Conservation (phyloP, 1,140 invertebrate species). For the Apis mellifera region DNA sequence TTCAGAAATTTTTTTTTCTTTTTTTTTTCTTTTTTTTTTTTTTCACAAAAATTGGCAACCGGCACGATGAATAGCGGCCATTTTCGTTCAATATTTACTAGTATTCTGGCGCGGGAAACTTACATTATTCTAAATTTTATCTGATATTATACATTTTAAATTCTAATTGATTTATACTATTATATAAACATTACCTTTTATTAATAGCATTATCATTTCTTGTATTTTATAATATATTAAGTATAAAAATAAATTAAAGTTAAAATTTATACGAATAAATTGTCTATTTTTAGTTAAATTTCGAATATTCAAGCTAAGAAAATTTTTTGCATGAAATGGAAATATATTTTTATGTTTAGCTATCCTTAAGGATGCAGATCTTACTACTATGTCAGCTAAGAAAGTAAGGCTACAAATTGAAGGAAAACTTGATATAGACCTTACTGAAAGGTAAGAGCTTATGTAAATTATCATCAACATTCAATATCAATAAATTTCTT, state of each 20-base stretch:
- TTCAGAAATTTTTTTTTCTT: slow-evolving; percentile 67
- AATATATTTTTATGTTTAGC: slow-evolving; percentile 82
- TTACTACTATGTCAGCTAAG: slow-evolving; percentile 92
- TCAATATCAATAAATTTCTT: not conserved
- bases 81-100: slow-evolving; percentile 70
- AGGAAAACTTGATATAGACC: slow-evolving; percentile 89
- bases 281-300: not conserved
- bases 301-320: not conserved
- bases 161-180: not conserved
- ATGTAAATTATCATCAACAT: not conserved
- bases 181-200: not conserved
- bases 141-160: not conserved
- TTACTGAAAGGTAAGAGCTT: slow-evolving; percentile 83
- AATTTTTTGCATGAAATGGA: not conserved
- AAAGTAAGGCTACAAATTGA: slow-evolving; percentile 95
- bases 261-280: not conserved
- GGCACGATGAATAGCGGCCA: slow-evolving; percentile 63
- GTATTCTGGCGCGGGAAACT: slow-evolving; percentile 66
- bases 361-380: slow-evolving; percentile 93
- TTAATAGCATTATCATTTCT: not conserved
- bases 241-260: not conserved
- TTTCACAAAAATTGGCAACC: slow-evolving; percentile 48
- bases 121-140: slow-evolving; percentile 28
- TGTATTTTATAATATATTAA: not conserved
- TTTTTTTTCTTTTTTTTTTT: slow-evolving; percentile 60